Base-by-base conservation (phyloP, 2,888 invertebrate genomes). In the Cephus pygmeus region DNA sequence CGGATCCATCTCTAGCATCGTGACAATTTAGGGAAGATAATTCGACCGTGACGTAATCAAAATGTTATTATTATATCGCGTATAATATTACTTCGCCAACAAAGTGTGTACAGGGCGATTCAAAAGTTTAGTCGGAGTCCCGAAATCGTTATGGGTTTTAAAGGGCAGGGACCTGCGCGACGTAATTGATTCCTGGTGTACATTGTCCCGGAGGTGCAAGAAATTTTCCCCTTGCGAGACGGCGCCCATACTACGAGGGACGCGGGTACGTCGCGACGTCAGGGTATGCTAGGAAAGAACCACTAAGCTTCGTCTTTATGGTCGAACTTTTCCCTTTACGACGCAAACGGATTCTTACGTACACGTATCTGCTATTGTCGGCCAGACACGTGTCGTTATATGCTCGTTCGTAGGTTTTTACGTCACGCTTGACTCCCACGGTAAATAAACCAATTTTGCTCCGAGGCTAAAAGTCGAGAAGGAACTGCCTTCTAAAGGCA, bases 181-280 rank as follows among this genome's bases (percentile, higher is more conserved):
- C 76, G 36, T 79, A 79, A 75, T 75, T 79, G 73, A 79, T 77
- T 77, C 40, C 33, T 36, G 33, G 23, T 15, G 35, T 71, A 71
- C 34, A 69, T 73, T 33, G 69, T 73, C 73, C 30, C 11, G 1
- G 11, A 73, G 35, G 40, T 34, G 73, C 69, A 73, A 75, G 33
- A 77, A 75, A 77, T 56, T 23, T 56, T 23, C 6, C 56, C 71
- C 73, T 69, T 36, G 75, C n/a, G 71, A 34, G 12, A 31, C 33
- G 69, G 23, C 33, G 33, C 76, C 71, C 74, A 76, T 77, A 79
- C 75, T 75, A 79, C 56, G 23, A 56, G 56, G 23, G 56, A 56
- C 56, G 56, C 56, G 56, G 56, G 23, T 56, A 56, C 56, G 56
- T 56, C 56, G 56, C 56, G 56, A 56, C 56, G 56, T 56, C 56